These are phyloP conservation scores for Alloscopus bannaensis DNA, from an alignment of 2,888 invertebrate genomes.

Conservation along the genomic window DNA sequence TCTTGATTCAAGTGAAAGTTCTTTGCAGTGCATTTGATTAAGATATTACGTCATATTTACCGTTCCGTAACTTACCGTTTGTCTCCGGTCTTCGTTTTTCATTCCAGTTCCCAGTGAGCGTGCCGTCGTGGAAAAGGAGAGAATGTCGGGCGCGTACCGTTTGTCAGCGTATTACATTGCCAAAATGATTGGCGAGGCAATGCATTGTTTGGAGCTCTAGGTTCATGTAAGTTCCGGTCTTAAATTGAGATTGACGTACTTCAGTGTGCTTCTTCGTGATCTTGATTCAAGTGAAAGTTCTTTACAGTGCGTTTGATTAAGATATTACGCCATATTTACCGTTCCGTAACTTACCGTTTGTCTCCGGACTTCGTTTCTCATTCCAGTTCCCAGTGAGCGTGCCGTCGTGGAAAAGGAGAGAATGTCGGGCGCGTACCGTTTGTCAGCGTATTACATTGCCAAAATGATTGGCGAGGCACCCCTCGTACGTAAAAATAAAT, in stretches of 20 bases:
- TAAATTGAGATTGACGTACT: background rate
- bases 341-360: too few relatives aligned
- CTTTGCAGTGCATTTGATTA: too few relatives aligned
- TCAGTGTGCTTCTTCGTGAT: background rate
- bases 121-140: conserved; percentile 87
- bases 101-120: conserved; percentile 85
- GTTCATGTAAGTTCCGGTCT: conserved; percentile 82
- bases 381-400: conserved; percentile 85
- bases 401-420: conserved; percentile 88
- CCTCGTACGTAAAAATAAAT: too few relatives aligned
- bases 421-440: conserved; percentile 85
- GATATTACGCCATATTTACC: too few relatives aligned
- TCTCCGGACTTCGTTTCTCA: conserved; percentile 71
- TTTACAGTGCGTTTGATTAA: too few relatives aligned
- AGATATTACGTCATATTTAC: too few relatives aligned
- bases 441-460: conserved; percentile 84
- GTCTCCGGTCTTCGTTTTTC: conserved; percentile 29
- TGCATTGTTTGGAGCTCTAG: conserved; percentile 85
- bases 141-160: conserved; percentile 86
- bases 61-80: too few relatives aligned
- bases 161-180: conserved; percentile 85
- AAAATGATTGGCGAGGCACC: conserved; percentile 90
- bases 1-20: too few relatives aligned
- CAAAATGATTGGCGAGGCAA: conserved; percentile 87
- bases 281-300: too few relatives aligned